Evolutionary conservation across 2,113 vertebrate species (phyloP).

Genomic region (Morone saxatilis): DNA sequence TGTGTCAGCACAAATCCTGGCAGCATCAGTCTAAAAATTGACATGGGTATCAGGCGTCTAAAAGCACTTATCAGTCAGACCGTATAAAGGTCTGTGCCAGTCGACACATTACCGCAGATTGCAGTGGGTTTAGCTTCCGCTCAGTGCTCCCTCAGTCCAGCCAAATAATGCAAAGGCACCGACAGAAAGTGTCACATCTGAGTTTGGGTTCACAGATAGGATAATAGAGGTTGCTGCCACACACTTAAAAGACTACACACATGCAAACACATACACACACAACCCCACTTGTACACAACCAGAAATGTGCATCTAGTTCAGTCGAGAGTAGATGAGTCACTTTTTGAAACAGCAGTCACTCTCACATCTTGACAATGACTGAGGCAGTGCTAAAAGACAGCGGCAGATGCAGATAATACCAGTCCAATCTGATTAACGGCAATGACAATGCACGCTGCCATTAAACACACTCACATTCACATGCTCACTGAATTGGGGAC

Average conservation of each 20-base stretch:
- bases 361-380: slow-evolving; percentile 19
- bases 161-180: slow-evolving; percentile 23
- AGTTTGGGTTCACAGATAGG: slow-evolving; percentile 30
- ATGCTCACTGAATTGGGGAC: slow-evolving; percentile 23
- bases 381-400: slow-evolving; percentile 21
- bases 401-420: slow-evolving; percentile 24
- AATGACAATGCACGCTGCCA: background rate
- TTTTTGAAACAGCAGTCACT: slow-evolving; percentile 43
- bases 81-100: slow-evolving; percentile 22
- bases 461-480: slow-evolving; percentile 14
- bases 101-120: slow-evolving; percentile 51
- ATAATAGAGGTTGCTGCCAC: slow-evolving; percentile 37
- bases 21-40: slow-evolving; percentile 29
- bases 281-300: slow-evolving; percentile 25
- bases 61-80: slow-evolving; percentile 48
- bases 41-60: slow-evolving; percentile 36
- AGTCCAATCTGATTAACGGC: slow-evolving; percentile 37
- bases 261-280: slow-evolving; percentile 11
- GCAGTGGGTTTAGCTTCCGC: slow-evolving; percentile 28
- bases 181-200: slow-evolving; percentile 24
- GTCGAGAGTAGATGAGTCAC: slow-evolving; percentile 40
- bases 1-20: slow-evolving; percentile 19
- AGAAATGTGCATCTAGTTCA: slow-evolving; percentile 26
- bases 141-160: slow-evolving; percentile 11
- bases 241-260: slow-evolving; percentile 22